Percentiles rank a stretch among this genome's conserved stretches.
Evolutionary conservation across 1,140 invertebrate species (phyloP).

Genomic region (Bombus sibiricus): DNA sequence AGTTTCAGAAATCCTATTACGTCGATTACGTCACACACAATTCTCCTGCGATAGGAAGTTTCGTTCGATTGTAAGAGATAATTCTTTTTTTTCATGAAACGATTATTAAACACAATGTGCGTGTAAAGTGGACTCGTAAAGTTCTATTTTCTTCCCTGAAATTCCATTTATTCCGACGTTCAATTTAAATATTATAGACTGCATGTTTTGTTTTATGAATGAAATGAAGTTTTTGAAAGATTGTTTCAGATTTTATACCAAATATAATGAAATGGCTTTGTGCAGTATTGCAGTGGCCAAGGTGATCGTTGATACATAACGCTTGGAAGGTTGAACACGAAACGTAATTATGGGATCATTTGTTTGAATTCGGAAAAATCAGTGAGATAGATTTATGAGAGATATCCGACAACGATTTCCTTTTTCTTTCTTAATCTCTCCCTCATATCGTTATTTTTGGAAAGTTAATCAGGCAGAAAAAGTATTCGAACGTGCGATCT

Average conservation of each 20-base stretch:
- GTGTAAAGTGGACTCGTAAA: neutral
- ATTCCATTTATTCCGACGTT: neutral
- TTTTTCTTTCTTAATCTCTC: neutral
- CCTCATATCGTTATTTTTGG: neutral
- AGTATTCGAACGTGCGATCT: neutral
- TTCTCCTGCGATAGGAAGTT: neutral
- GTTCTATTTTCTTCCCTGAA: no score
- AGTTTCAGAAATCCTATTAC: conserved; percentile 4
- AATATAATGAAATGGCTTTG: neutral
- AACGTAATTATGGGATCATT: conserved; percentile 32
- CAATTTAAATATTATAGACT: neutral
- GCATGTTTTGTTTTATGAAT: neutral
- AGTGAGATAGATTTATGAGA: conserved; percentile 24
- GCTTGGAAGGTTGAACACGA: neutral
- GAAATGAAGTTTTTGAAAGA: neutral
- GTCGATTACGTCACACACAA: neutral
- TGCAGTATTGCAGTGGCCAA: neutral
- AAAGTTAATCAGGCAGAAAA: no score
- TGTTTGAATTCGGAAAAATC: conserved; percentile 32
- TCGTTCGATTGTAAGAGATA: neutral
- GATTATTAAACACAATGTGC: neutral
- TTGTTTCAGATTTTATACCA: neutral
- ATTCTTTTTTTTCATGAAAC: neutral
- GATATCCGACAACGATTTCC: neutral
- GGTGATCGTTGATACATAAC: neutral